Percentiles rank a stretch among this genome's conserved stretches.
Conservation (phyloP, 2,888 invertebrate genomes). For the Gastrophysa polygoni region DNA sequence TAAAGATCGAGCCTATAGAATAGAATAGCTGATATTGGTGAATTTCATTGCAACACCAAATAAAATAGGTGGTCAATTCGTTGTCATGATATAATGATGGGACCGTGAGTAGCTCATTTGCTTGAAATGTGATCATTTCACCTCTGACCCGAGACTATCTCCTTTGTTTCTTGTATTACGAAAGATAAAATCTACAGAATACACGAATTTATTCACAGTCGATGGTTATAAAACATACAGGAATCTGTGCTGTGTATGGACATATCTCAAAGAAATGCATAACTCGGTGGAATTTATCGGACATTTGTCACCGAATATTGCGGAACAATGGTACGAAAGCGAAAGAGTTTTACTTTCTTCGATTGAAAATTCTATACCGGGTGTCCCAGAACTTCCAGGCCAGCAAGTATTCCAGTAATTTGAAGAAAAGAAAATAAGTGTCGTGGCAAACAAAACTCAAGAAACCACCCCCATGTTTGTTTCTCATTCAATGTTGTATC, state of each 20-base stretch:
- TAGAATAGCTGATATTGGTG: too few species aligned
- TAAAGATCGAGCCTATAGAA: too few species aligned
- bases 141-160: not conserved
- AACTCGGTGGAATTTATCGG: slow-evolving; percentile 6
- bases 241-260: slow-evolving; percentile 7
- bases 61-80: not conserved
- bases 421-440: too few species aligned
- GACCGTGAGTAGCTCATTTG: not conserved
- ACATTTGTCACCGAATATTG: slow-evolving; percentile 11
- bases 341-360: slow-evolving; percentile 21
- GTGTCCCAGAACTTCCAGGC: too few species aligned
- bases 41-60: too few species aligned
- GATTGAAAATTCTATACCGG: slow-evolving; percentile 7
- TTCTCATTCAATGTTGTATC: too few species aligned
- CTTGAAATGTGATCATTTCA: not conserved
- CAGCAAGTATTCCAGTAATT: too few species aligned
- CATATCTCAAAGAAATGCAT: not conserved
- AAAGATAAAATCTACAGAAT: slow-evolving; percentile 14
- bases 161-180: slow-evolving; percentile 7
- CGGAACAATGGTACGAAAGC: slow-evolving; percentile 18
- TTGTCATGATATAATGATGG: not conserved
- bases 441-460: too few species aligned
- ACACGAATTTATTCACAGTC: slow-evolving; percentile 14
- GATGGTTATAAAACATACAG: slow-evolving; percentile 10
- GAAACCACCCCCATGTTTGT: too few species aligned